Evolutionary conservation across 2,888 invertebrate genomes (phyloP).

Genomic region (Pachycephus smyrnensis): DNA sequence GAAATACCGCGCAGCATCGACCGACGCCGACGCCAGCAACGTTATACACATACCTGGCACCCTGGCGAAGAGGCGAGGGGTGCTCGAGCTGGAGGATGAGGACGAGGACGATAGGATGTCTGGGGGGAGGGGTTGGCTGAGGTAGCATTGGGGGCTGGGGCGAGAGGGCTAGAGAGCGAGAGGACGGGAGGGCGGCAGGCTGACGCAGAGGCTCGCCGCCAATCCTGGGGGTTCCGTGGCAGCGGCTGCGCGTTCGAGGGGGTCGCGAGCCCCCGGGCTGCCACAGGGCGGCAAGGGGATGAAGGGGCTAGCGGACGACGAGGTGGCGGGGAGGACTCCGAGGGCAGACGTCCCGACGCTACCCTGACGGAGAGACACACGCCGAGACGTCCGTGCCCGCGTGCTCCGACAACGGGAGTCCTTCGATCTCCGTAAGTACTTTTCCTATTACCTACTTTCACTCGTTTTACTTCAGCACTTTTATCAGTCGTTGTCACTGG

Average conservation of each 20-base stretch:
- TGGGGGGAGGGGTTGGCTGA: conserved; percentile 23
- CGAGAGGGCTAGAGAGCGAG: conserved; percentile 17
- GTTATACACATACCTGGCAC: conserved; percentile 49
- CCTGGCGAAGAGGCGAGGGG: conserved; percentile 21
- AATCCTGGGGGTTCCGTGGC: conserved; percentile 49
- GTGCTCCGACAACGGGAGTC: conserved; percentile 52
- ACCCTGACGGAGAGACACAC: conserved; percentile 65
- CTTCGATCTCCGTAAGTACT: conserved; percentile 64
- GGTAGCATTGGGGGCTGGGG: conserved; percentile 15
- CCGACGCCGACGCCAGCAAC: conserved; percentile 40
- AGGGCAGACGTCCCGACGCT: conserved; percentile 66
- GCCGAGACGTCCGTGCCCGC: conserved; percentile 64
- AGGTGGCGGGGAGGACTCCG: conserved; percentile 64
- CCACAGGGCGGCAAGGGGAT: conserved; percentile 30
- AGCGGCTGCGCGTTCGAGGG: conserved; percentile 37
- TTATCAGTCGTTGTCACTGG: background rate
- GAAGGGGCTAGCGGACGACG: conserved; percentile 35
- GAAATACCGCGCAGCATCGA: conserved; percentile 67
- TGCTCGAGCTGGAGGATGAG: conserved; percentile 17
- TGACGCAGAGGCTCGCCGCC: conserved; percentile 35
- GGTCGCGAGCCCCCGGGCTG: conserved; percentile 14
- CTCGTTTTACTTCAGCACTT: conserved; percentile 14
- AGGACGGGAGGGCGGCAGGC: conserved; percentile 14
- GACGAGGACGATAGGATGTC: conserved; percentile 16
- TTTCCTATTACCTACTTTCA: conserved; percentile 28